These are phyloP conservation scores for Philaenus spumarius DNA, from an alignment of 1,140 invertebrate species.

Conservation along the genomic window DNA sequence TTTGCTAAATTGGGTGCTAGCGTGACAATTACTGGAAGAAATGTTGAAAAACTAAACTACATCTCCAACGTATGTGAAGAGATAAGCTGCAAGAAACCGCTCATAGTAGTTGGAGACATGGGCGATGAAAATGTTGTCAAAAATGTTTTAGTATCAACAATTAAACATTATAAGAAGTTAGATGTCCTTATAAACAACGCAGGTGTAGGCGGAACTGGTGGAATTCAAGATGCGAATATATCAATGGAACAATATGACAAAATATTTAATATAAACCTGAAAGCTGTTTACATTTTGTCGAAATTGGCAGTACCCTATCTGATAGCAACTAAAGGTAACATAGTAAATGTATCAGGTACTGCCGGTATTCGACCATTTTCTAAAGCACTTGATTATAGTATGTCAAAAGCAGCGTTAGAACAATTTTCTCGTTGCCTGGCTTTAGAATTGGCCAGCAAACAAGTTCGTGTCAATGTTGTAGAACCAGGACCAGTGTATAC, in stretches of 20 bases:
- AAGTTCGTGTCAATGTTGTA: no score
- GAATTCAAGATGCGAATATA: slow-evolving; percentile 79
- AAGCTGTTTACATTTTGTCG: slow-evolving; percentile 74
- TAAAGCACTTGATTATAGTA: slow-evolving; percentile 41
- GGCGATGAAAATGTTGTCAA: slow-evolving; percentile 65
- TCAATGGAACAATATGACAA: slow-evolving; percentile 73
- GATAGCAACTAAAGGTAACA: slow-evolving; percentile 70
- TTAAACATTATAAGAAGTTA: slow-evolving; percentile 61
- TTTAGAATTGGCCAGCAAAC: slow-evolving; percentile 42
- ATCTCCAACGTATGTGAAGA: slow-evolving; percentile 31
- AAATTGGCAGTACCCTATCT: slow-evolving; percentile 77
- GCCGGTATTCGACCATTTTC: slow-evolving; percentile 38
- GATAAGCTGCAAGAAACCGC: slow-evolving; percentile 35
- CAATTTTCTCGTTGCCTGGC: slow-evolving; percentile 56
- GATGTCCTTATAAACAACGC: slow-evolving; percentile 85
- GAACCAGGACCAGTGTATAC: no score
- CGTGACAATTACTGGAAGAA: slow-evolving; percentile 19
- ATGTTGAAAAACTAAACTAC: slow-evolving; percentile 38
- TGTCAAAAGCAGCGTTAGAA: slow-evolving; percentile 57
- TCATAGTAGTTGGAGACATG: slow-evolving; percentile 57
- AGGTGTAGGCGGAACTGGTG: slow-evolving; percentile 71
- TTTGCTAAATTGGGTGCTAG: slow-evolving; percentile 14
- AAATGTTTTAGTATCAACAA: slow-evolving; percentile 59
- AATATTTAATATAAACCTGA: slow-evolving; percentile 77
- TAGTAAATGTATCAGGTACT: slow-evolving; percentile 89